These are phyloP conservation scores for Danionella cerebrum DNA, from an alignment of 2,113 vertebrate genomes.

Conservation along the genomic window DNA sequence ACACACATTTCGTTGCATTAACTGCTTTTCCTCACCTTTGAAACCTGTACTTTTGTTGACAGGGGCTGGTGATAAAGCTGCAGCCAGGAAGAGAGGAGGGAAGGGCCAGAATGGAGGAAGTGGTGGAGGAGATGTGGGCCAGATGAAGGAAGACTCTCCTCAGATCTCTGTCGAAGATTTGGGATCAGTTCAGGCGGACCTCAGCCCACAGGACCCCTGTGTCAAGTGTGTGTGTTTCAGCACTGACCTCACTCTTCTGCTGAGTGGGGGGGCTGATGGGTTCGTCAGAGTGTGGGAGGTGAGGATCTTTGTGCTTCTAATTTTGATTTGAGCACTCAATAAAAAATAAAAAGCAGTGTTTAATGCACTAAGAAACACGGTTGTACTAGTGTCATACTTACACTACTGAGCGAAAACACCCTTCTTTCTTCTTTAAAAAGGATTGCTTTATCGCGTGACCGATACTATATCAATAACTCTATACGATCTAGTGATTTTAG, in stretches of 20 bases:
- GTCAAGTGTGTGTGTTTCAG: slow-evolving; percentile 87
- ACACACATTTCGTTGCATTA: too few relatives aligned
- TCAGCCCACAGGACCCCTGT: slow-evolving; percentile 72
- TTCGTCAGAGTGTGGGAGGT: slow-evolving; percentile 86
- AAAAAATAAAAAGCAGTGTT: too few relatives aligned
- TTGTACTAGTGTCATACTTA: too few relatives aligned
- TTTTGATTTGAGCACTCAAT: too few relatives aligned
- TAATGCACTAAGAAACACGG: too few relatives aligned
- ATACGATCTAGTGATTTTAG: too few relatives aligned
- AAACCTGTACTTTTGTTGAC: neutral
- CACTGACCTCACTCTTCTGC: slow-evolving; percentile 68
- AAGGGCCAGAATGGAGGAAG: slow-evolving; percentile 44
- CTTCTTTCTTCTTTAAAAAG: too few relatives aligned
- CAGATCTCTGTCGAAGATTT: slow-evolving; percentile 67
- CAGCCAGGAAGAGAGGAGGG: slow-evolving; percentile 48
- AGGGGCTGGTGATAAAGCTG: slow-evolving; percentile 35
- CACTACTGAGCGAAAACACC: too few relatives aligned
- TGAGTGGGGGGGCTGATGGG: slow-evolving; percentile 83
- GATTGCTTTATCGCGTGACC: too few relatives aligned
- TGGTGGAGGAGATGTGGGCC: slow-evolving; percentile 13
- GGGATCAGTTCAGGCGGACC: slow-evolving; percentile 74
- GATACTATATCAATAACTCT: too few relatives aligned
- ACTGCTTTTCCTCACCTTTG: too few relatives aligned
- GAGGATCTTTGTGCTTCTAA: slow-evolving; percentile 1
- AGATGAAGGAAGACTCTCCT: slow-evolving; percentile 52